A percentile compares a stretch with the other conserved stretches of the same genome.
Conservation (phyloP, 2,113 vertebrate genomes). For the Podarcis raffonei region DNA sequence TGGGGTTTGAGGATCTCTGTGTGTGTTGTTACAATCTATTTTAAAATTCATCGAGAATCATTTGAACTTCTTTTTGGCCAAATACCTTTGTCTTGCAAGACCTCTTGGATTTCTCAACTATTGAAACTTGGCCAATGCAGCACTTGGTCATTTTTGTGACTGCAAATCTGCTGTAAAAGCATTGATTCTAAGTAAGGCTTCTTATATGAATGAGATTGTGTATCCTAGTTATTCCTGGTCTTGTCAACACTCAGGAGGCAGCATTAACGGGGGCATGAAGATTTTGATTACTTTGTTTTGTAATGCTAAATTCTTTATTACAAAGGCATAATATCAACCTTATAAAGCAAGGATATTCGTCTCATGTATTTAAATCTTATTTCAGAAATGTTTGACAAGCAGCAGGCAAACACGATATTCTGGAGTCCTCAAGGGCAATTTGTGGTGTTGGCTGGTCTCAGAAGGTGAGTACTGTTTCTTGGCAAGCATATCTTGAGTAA, state of each 20-base stretch:
- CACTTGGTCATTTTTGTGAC: neutral
- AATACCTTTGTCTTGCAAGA: neutral
- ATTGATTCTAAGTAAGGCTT: neutral
- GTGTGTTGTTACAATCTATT: too few relatives aligned
- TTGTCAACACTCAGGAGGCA: neutral
- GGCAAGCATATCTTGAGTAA: too few relatives aligned
- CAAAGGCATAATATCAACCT: neutral
- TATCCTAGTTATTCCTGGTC: neutral
- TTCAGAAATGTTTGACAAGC: conserved; percentile 95
- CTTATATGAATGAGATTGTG: neutral
- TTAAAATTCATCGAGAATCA: neutral
- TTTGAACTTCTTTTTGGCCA: neutral
- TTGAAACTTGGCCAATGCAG: neutral
- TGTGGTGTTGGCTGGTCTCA: conserved; percentile 92
- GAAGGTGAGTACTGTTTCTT: conserved; percentile 83
- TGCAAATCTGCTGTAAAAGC: neutral
- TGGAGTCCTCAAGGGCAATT: conserved; percentile 99
- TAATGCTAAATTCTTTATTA: neutral
- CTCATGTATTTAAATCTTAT: neutral
- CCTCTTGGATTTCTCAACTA: neutral
- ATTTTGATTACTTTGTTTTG: neutral
- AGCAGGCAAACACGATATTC: conserved; percentile 99
- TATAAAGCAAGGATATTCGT: too few relatives aligned
- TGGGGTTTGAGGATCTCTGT: too few relatives aligned
- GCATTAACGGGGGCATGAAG: neutral